Base-by-base conservation (phyloP, 2,888 invertebrate species). In the Caprella mutica region DNA sequence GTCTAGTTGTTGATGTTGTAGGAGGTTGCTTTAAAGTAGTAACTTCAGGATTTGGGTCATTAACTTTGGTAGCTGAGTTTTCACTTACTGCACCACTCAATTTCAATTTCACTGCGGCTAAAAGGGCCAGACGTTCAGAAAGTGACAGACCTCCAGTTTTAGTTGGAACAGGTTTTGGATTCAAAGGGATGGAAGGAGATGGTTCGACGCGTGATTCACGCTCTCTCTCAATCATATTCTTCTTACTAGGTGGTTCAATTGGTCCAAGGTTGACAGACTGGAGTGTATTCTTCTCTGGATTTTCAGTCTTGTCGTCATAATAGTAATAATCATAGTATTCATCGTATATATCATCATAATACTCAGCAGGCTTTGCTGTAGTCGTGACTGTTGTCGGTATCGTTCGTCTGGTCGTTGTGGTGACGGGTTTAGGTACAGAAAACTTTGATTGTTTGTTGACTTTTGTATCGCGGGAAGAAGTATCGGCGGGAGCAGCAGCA, bases 291-390 rank as follows among this genome's bases (percentile, higher is more conserved):
- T 48, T 48, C 17, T 48, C 48, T n/a, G 48, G 33, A 30, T 48
- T 48, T 5, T 30, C 48, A 19, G 21, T 8, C 19, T 19, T 19
- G 14, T 48, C 21, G 1, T 48, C 27, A 6, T 48, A 27, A 26
- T 48, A 27, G 24, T 48, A 48, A 48, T 48, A 48, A 29, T 48
- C 29, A 30, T 48, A 27, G 12, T 33, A 33, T 9, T 48, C 48
- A 17, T 48, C 29, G 29, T 29, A 48, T 21, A 30, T 30, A 48
- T 48, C 48, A n/a, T 48, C 17, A n/a, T 17, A 6, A 44, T 44
- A 44, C 19, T 48, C 48, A n/a, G 29, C 30, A 5, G 5, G 17
- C 23, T 24, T 44, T 44, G 44, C 17, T 26, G 24, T 17, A 21
- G 24, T 44, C 17, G n/a, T 24, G n/a, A 30, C 48, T 3, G 30